These are phyloP conservation scores for Cricetomys ansorgei DNA, from an alignment of 2,113 vertebrate species.

Conservation along the genomic window DNA sequence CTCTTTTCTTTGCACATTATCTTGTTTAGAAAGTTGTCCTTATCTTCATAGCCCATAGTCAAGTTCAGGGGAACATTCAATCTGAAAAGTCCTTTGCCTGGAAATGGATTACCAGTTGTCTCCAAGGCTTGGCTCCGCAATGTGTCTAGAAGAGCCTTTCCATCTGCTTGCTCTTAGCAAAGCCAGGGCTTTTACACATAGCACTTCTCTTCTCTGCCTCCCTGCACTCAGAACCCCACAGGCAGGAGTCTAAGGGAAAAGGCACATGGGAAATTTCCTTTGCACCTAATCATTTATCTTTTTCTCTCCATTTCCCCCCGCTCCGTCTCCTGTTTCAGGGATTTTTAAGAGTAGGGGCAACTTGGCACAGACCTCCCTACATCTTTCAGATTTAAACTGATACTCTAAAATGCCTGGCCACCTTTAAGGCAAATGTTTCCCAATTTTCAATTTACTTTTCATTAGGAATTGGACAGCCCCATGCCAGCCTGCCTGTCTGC, in stretches of 20 bases:
- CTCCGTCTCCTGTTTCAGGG: constrained; percentile 34
- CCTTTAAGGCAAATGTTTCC: constrained; percentile 81
- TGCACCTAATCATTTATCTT: constrained; percentile 70
- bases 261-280: constrained; percentile 61
- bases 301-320: constrained; percentile 47
- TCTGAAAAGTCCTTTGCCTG: constrained; percentile 67
- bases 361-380: constrained; percentile 44
- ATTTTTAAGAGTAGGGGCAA: constrained; percentile 73
- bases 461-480: constrained; percentile 83
- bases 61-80: constrained; percentile 65
- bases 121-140: constrained; percentile 4
- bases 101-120: constrained; percentile 78
- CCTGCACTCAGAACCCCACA: constrained; percentile 61
- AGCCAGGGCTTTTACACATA: background rate
- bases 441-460: constrained; percentile 88
- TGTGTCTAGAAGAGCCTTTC: constrained; percentile 2
- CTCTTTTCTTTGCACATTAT: constrained; percentile 81
- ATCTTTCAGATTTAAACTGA: constrained; percentile 81
- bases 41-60: constrained; percentile 74
- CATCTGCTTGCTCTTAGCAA: background rate
- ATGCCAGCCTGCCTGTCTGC: constrained; percentile 84
- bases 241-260: constrained; percentile 75
- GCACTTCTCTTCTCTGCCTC: constrained; percentile 11
- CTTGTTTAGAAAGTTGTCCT: constrained; percentile 77
- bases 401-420: constrained; percentile 79